A percentile compares a stretch with the other conserved stretches of the same genome.
These are phyloP conservation scores for Branchinecta sandiegonensis DNA, from an alignment of 2,888 invertebrate species.

Conservation along the genomic window DNA sequence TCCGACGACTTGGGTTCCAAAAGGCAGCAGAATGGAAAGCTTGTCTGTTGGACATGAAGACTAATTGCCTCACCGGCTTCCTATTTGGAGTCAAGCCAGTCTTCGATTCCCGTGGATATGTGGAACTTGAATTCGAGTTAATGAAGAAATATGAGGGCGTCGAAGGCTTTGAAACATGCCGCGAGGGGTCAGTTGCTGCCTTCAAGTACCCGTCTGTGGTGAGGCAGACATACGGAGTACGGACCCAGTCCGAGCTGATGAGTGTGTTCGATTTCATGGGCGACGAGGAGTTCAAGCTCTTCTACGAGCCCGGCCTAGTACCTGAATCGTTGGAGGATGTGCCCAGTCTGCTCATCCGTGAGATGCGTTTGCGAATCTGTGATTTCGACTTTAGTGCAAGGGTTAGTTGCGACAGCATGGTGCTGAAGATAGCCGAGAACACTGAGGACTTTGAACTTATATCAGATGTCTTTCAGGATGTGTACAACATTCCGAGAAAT, in stretches of 20 bases:
- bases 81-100: not conserved
- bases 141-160: constrained; percentile 10
- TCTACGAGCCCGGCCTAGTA: constrained; percentile 11
- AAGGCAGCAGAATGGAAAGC: constrained; percentile 4
- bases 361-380: constrained; percentile 15
- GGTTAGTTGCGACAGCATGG: not conserved
- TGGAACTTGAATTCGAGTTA: not conserved
- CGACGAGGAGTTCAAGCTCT: constrained; percentile 10
- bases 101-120: constrained; percentile 2
- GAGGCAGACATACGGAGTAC: not conserved
- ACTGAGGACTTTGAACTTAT: not conserved
- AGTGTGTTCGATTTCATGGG: not conserved
- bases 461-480: not conserved
- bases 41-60: not conserved
- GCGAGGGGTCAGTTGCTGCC: not conserved
- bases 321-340: not conserved
- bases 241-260: not conserved
- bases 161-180: not conserved
- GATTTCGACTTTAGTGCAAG: not conserved
- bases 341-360: constrained; percentile 14
- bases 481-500: not conserved
- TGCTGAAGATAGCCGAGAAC: not conserved
- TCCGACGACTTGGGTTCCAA: not conserved
- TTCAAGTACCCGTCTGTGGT: constrained; percentile 4
- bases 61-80: not conserved